Base-by-base conservation (phyloP, 1,140 invertebrate species). In the Drosophila takahashii region DNA sequence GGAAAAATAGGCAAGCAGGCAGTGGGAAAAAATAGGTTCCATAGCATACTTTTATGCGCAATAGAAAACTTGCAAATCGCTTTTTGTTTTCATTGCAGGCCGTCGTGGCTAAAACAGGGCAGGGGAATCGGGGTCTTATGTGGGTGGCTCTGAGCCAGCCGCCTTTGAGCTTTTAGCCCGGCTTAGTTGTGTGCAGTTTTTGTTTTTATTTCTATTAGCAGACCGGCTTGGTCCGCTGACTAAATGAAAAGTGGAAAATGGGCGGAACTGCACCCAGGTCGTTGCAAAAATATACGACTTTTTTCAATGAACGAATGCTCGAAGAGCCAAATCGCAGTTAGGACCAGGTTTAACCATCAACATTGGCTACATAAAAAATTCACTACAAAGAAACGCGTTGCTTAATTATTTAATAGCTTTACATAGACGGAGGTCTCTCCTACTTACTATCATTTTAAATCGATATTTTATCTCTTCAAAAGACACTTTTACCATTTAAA, bases 121-220 rank as follows among this genome's bases (percentile, higher is more conserved):
- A 37, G 3, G 4, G 11, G 27, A 15, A 13, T 11, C 29, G 11
- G 44, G 26, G 29, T 32, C 8, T 32, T 32, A 32, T 32, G 29
- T 39, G 44, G 13, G 29, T 8, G 29, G 39, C 54, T 32, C 27
- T 26, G 37, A 57, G 53, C 44, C 71, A 76, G 72, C 45, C 66
- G 83, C 83, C 83, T 87, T 87, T 87, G 83, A 87, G 83, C 84
- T 81, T 87, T 87, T 87, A 87, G 79, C 84, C 77, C 58, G 79
- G 84, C 84, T 87, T 89, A 87, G 83, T 89, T 87, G 79, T 87
- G 83, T 81, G 79, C 66, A 67, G 75, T 79, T 86, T 70, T 83
- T 87, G 83, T 83, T 87, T 87, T 87, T 89, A 87, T 87, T 87
- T 87, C 83, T 89, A 87, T 87, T 87, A 87, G 83, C 76, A 87